Evolutionary conservation across 2,888 invertebrate genomes (phyloP), one percentile per base, ranked within the genome.

Genomic region (Lysandra coridon): DNA sequence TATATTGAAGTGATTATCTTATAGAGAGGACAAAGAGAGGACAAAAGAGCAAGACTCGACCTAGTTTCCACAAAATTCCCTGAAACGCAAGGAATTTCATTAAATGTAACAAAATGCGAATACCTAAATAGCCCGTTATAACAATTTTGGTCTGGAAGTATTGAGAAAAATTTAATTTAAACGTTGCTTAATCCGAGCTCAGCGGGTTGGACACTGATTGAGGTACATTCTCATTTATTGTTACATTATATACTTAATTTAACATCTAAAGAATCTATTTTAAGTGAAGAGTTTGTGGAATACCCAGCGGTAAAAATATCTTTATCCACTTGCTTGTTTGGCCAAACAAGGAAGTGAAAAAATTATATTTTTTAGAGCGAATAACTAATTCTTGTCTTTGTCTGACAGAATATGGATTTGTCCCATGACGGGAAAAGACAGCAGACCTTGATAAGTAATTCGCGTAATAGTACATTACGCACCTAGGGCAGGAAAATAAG

Each of bases 81-180:
- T 17, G 33, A 69, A 69, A 69, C 69, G 69, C 33, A 37, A 33
- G 69, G 69, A 69, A 69, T 69, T 69, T 69, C 33, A 69, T 69
- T 69, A 69, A 69, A 69, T 33, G 33, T 69, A 33, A 69, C 33
- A 69, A 69, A 69, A 69, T 69, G 69, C 33, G 64, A 64, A 64
- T 69, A 69, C 69, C 69, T 69, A 69, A 69, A 69, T 69, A 69
- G 33, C 33, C 33, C 33, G 69, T 37, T 69, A 33, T 69, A 69
- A 37, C 33, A 69, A 69, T 33, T 33, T 69, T 33, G 14, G 33
- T 1, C 33, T 14, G 33, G 37, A 69, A 37, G 69, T 69, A 69
- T 69, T 37, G 69, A 37, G 69, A 33, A 69, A 69, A 69, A 69
- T 69, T 6, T 69, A 4, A 37, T 69, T 69, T 69, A 69, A 69